Conservation (phyloP, 2,797 vertebrate genomes). For the Furcifer pardalis region DNA sequence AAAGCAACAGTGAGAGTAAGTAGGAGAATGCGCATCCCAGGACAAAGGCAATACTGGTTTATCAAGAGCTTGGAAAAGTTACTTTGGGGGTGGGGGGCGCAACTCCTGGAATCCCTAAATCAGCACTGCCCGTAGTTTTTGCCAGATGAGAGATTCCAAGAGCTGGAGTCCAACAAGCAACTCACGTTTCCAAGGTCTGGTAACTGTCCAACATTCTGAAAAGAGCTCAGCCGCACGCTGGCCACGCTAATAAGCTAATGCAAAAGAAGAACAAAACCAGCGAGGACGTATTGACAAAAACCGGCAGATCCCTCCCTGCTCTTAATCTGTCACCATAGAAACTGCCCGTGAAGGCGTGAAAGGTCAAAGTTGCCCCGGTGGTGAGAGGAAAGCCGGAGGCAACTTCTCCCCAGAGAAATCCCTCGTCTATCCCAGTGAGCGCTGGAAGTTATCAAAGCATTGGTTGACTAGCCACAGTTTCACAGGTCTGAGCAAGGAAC, state of each 20-base stretch:
- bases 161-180: too few species aligned
- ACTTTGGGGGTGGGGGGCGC: neutral
- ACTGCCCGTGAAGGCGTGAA: conserved; percentile 25
- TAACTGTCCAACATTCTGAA: neutral
- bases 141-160: too few species aligned
- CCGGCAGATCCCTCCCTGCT: conserved; percentile 4
- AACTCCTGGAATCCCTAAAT: neutral
- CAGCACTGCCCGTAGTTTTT: too few species aligned
- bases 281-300: conserved; percentile 11
- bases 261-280: neutral
- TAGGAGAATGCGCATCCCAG: neutral
- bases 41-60: neutral
- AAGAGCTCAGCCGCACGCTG: neutral
- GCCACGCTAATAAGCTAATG: neutral
- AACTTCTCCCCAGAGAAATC: neutral
- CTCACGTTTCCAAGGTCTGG: neutral
- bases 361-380: conserved; percentile 23
- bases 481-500: neutral
- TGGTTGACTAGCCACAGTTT: neutral
- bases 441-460: neutral
- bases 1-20: neutral
- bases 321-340: conserved; percentile 31
- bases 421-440: neutral
- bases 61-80: too few species aligned
- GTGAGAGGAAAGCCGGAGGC: neutral